Evolutionary conservation across 2,113 vertebrate genomes (phyloP).

Genomic region (Neotragus moschatus): DNA sequence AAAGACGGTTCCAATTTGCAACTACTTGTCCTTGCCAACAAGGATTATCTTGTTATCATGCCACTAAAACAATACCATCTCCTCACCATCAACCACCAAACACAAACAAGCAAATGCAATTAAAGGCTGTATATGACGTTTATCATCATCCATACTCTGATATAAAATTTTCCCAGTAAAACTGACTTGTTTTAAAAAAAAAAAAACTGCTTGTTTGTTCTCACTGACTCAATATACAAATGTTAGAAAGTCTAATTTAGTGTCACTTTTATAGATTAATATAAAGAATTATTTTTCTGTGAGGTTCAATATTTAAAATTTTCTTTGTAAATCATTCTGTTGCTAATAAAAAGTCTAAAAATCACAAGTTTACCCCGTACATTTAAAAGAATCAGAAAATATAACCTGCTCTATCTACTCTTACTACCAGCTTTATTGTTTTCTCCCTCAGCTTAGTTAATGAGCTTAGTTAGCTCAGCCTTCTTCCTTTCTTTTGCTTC

Average conservation of each 20-base stretch:
- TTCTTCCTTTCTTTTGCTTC: not conserved
- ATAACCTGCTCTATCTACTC: not conserved
- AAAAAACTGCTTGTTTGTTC: not conserved
- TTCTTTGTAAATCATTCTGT: not conserved
- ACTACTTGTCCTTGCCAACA: not conserved
- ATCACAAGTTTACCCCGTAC: not conserved
- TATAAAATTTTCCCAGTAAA: not conserved
- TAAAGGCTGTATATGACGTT: not conserved
- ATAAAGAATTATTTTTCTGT: not conserved
- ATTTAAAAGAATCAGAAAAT: not conserved
- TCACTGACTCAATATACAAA: not conserved
- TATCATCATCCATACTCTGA: not conserved
- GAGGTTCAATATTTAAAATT: not conserved
- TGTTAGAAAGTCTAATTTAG: not conserved
- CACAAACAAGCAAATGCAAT: not conserved
- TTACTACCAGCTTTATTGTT: not conserved
- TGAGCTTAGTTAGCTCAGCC: not conserved
- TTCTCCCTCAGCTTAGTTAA: not conserved
- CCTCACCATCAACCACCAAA: not conserved
- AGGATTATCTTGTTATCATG: not conserved
- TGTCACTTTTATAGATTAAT: not conserved
- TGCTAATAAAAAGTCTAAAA: not conserved
- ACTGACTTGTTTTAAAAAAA: not conserved
- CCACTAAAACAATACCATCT: not conserved
- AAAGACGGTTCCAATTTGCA: not conserved